Base-by-base conservation (phyloP, 2,113 vertebrate species). In the Tiliqua scincoides region DNA sequence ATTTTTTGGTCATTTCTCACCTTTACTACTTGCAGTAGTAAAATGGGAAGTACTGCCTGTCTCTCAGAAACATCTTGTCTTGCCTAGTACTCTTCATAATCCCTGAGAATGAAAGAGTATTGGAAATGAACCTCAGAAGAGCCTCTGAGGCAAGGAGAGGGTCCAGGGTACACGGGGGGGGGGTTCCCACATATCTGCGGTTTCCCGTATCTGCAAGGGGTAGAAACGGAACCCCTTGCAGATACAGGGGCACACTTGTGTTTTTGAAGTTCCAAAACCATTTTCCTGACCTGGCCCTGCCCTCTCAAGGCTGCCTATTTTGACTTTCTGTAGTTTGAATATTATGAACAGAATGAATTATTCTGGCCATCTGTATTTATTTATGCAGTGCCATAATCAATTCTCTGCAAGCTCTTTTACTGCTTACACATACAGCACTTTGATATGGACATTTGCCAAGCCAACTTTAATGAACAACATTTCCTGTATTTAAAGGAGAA, bases 381-480 rank as follows among this genome's bases (percentile, higher is more conserved):
- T 93, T 93, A 91, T n/a, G 72, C 75, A 59, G 1, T 90, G 89
- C 86, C 85, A 84, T 88, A 85, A 83, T n/a, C 63, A 84, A 78
- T 75, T 92, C 86, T 84, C 85, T 73, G 87, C 89, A 93, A 89
- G 75, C 89, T 87, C 84, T 85, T 89, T 27, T 14, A 70, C 75
- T 90, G 86, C 92, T 92, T 89, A 72, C 92, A 91, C 83, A 88
- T 94, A 84, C 93, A 93, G 85, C 89, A 85, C 85, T 93, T 94
- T 92, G 93, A 92, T 93, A 92, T 92, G 91, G 93, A 93, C 92
- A 94, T 93, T 94, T 84, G 87, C 79, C 88, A 93, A 90, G 90
- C 89, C 87, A 91, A 90, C 84, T 92, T 92, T 84, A 93, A 93
- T 88, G 93, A 94, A 91, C 82, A 90, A 88, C 90, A 91, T 94